These are phyloP conservation scores for Bufo gargarizans DNA, from an alignment of 2,113 vertebrate genomes.

Conservation along the genomic window DNA sequence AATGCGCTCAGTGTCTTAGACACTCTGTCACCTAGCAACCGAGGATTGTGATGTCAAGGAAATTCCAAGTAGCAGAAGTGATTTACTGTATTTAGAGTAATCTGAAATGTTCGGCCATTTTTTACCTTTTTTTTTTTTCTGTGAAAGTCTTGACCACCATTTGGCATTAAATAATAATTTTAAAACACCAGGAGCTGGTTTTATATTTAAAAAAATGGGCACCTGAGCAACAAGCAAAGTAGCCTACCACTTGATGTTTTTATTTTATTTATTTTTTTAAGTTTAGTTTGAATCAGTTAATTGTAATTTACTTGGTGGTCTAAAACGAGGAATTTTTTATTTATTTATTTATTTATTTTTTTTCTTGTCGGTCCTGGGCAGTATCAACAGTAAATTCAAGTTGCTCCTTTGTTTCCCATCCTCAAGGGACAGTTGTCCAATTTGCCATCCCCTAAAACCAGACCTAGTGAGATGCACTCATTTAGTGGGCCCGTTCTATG, in stretches of 20 bases:
- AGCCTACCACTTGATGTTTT: neutral
- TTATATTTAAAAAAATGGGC: neutral
- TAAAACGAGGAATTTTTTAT: too few species aligned
- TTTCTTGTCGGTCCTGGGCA: neutral
- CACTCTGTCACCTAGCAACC: conserved; percentile 19
- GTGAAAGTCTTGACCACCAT: neutral
- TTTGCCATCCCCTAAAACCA: too few species aligned
- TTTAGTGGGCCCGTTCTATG: too few species aligned
- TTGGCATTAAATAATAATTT: neutral
- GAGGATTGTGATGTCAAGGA: neutral
- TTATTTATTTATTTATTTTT: too few species aligned
- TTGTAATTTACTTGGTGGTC: neutral
- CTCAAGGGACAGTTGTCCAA: neutral
- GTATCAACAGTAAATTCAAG: neutral
- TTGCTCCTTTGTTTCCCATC: neutral
- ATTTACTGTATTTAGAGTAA: neutral
- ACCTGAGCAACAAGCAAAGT: neutral
- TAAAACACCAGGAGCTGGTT: neutral
- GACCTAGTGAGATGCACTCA: too few species aligned
- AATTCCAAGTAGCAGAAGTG: conserved; percentile 21
- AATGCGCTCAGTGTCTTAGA: neutral
- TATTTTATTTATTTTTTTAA: too few species aligned
- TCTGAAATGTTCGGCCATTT: neutral
- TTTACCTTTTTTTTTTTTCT: too few species aligned
- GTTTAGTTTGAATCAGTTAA: neutral